Percentiles rank a stretch among this genome's conserved stretches.
Evolutionary conservation across 2,888 invertebrate genomes (phyloP).

Genomic region (Slavum lentiscoides): DNA sequence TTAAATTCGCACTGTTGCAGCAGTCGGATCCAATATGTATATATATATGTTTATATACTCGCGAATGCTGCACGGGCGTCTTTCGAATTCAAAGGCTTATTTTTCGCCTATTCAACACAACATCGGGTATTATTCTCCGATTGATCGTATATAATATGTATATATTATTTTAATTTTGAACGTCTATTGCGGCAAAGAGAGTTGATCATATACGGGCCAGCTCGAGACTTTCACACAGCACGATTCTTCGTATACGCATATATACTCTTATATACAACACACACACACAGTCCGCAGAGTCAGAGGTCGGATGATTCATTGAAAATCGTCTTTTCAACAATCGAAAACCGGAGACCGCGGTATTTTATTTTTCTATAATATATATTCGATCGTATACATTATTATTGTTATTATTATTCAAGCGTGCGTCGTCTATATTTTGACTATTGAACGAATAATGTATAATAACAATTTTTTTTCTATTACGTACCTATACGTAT

Average conservation of each 20-base stretch:
- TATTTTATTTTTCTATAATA: not conserved
- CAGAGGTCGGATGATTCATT: constrained; percentile 41
- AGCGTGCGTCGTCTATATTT: too few species aligned
- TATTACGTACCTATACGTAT: too few species aligned
- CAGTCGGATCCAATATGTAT: not conserved
- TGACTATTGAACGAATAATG: too few species aligned
- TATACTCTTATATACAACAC: not conserved
- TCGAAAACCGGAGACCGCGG: not conserved
- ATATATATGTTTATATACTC: too few species aligned
- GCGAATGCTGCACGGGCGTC: not conserved
- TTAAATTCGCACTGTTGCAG: not conserved
- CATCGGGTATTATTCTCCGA: not conserved
- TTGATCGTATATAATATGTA: not conserved
- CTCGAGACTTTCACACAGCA: constrained; percentile 41
- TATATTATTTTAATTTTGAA: constrained; percentile 26
- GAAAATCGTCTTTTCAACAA: constrained; percentile 27
- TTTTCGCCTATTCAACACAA: not conserved
- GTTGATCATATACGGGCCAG: constrained; percentile 5
- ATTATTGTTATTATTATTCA: not conserved
- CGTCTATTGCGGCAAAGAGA: constrained; percentile 23
- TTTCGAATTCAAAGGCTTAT: constrained; percentile 18
- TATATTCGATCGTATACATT: not conserved
- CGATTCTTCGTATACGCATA: constrained; percentile 25
- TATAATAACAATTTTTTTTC: too few species aligned
- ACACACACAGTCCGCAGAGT: constrained; percentile 8